These are phyloP conservation scores for Harpagifer antarcticus DNA, from an alignment of 2,797 vertebrate genomes.

Conservation along the genomic window DNA sequence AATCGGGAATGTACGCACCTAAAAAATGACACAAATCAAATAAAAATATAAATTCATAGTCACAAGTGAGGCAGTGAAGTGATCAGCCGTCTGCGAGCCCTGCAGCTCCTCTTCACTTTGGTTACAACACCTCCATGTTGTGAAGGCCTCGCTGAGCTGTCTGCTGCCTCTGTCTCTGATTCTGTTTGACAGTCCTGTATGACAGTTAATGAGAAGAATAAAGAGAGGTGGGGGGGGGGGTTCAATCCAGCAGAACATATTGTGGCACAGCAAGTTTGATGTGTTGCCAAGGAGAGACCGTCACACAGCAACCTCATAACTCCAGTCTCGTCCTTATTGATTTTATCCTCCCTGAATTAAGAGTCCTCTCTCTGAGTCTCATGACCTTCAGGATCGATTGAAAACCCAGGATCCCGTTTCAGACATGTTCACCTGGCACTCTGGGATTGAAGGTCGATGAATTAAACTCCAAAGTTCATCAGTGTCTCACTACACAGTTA, in stretches of 20 bases:
- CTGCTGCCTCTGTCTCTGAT: conserved; percentile 45
- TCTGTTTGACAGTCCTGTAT: conserved; percentile 60
- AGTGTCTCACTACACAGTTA: conserved; percentile 8
- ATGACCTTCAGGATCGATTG: conserved; percentile 50
- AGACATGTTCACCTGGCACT: conserved; percentile 18
- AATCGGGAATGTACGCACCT: no score
- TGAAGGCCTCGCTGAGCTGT: conserved; percentile 26
- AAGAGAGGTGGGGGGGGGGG: conserved; percentile 22
- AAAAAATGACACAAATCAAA: background rate
- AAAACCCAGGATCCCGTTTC: conserved; percentile 33
- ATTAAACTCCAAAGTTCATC: conserved; percentile 23
- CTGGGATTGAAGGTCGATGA: conserved; percentile 15
- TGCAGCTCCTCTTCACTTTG: conserved; percentile 40
- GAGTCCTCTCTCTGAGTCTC: conserved; percentile 31
- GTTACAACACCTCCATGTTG: conserved; percentile 36
- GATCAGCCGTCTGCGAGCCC: conserved; percentile 48
- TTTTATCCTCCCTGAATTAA: conserved; percentile 41
- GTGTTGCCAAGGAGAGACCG: conserved; percentile 62
- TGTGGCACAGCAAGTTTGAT: conserved; percentile 69
- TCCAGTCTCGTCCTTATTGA: conserved; percentile 52
- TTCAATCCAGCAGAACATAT: conserved; percentile 65
- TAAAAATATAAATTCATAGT: conserved; percentile 10
- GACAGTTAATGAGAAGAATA: conserved; percentile 58
- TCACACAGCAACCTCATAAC: conserved; percentile 59
- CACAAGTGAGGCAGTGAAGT: conserved; percentile 36